phyloP scores from a whole-genome alignment of 2,888 invertebrate species.

The Hydriomena furcata region DNA sequence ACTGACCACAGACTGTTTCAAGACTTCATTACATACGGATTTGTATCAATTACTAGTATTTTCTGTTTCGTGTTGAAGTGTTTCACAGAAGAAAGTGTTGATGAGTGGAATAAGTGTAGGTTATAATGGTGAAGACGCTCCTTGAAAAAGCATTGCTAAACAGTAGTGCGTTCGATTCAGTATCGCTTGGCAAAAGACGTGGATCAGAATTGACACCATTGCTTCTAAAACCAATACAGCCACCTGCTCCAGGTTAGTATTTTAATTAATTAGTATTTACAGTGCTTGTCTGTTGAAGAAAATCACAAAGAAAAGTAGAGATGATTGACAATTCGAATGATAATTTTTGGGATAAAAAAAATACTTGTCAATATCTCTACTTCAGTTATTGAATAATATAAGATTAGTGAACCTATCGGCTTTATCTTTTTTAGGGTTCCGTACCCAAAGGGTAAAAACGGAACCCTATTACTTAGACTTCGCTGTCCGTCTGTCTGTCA shows the following conservation, averaged over 20 bases:
- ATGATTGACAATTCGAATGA: no score
- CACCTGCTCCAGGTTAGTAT: conserved; percentile 28
- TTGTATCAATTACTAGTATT: neutral
- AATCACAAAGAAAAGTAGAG: no score
- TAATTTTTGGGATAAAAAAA: no score
- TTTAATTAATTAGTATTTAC: no score
- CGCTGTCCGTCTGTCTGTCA: no score
- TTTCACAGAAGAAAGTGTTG: neutral
- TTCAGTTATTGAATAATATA: no score
- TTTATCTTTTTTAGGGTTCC: no score
- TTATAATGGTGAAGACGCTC: conserved; percentile 38
- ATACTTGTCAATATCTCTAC: no score
- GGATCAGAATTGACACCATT: conserved; percentile 63
- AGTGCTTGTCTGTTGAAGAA: no score
- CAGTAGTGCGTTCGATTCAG: conserved; percentile 41
- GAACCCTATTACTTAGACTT: no score
- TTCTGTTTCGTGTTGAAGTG: neutral
- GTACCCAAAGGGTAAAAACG: no score
- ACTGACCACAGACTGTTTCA: conserved; percentile 34
- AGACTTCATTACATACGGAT: conserved; percentile 27
- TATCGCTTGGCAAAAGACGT: conserved; percentile 45
- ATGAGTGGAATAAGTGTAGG: neutral
- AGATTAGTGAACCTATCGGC: no score
- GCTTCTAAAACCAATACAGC: conserved; percentile 40
- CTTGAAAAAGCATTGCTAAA: conserved; percentile 49